Evolutionary conservation across 2,888 invertebrate genomes (phyloP).

Genomic region (Hylaea fasciaria): DNA sequence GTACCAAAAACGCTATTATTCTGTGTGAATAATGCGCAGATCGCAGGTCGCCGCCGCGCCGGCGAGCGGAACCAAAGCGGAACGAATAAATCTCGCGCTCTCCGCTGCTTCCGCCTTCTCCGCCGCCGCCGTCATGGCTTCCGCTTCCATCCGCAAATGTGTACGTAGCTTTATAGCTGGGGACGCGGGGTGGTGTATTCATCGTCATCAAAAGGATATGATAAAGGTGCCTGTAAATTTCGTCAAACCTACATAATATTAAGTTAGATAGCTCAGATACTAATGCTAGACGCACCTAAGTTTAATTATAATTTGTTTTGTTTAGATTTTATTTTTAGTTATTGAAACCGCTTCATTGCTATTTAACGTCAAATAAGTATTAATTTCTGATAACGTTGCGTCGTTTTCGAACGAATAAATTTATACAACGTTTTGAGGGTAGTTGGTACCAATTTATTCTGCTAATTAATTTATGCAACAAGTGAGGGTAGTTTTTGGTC

Average conservation of each 20-base stretch:
- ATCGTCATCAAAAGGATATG: conserved; percentile 27
- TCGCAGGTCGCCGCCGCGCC: conserved; percentile 29
- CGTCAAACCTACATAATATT: neutral
- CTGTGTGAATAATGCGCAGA: conserved; percentile 39
- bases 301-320: too few species aligned
- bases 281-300: too few species aligned
- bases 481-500: too few species aligned
- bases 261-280: too few species aligned
- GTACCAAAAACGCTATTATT: conserved; percentile 41
- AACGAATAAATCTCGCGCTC: conserved; percentile 44
- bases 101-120: conserved; percentile 32
- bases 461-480: too few species aligned
- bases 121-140: conserved; percentile 27
- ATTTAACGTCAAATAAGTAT: too few species aligned
- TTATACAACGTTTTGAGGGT: too few species aligned
- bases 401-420: too few species aligned
- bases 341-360: too few species aligned
- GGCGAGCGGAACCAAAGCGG: conserved; percentile 33
- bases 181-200: conserved; percentile 33
- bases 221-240: conserved; percentile 25
- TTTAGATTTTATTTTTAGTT: too few species aligned
- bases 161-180: conserved; percentile 34
- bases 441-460: too few species aligned
- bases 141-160: conserved; percentile 31
- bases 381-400: too few species aligned